phyloP scores from a whole-genome alignment of 2,888 invertebrate genomes.

The Pilophorus perplexus region DNA sequence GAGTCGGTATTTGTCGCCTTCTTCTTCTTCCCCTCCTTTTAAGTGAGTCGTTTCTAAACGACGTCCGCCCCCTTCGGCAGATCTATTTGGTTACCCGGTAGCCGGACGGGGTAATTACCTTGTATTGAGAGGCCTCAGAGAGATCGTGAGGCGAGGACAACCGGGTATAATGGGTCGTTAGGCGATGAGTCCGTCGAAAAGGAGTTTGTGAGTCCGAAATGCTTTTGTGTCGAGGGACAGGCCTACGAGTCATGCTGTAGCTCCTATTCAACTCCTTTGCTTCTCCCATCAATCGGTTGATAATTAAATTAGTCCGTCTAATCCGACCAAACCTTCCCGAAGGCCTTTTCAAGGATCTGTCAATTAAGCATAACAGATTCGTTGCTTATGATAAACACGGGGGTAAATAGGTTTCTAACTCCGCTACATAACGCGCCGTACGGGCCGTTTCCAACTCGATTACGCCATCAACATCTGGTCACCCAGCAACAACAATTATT shows the following conservation, averaged over 20 bases:
- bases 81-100: no score
- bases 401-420: slow-evolving; percentile 19
- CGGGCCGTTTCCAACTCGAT: no score
- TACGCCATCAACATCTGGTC: no score
- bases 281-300: slow-evolving; percentile 37
- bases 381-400: slow-evolving; percentile 33
- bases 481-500: no score
- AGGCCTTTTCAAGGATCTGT: slow-evolving; percentile 20
- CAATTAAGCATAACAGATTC: slow-evolving; percentile 39
- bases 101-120: slow-evolving; percentile 34
- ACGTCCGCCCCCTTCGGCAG: no score
- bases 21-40: no score
- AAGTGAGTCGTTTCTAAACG: no score
- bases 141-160: slow-evolving; percentile 40
- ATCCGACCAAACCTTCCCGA: slow-evolving; percentile 4
- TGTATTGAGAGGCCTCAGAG: slow-evolving; percentile 24
- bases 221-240: neutral
- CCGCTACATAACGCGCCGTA: no score
- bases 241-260: slow-evolving; percentile 6
- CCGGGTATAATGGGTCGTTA: slow-evolving; percentile 38
- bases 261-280: neutral
- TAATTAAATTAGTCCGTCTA: slow-evolving; percentile 42
- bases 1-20: no score
- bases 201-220: slow-evolving; percentile 10
- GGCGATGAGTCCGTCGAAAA: slow-evolving; percentile 39